Evolutionary conservation across 23 tunicate species (phyloP).

Genomic region (Aplidium turbinatum): DNA sequence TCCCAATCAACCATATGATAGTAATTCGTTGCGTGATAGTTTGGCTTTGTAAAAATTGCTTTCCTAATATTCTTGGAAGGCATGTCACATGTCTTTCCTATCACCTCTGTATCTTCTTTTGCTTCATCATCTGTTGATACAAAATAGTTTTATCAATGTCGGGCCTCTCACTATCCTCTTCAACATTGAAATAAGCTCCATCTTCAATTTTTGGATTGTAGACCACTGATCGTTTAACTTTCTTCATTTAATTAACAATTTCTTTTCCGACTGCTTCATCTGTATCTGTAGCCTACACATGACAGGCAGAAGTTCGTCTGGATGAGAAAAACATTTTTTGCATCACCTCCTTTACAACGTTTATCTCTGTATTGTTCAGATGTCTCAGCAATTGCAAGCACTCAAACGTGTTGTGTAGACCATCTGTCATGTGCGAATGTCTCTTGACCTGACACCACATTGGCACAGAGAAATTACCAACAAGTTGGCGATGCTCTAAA

Average conservation of each 20-base stretch:
- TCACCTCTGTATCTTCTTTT: too few species aligned
- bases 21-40: too few species aligned
- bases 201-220: slow-evolving; percentile 1
- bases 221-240: slow-evolving; percentile 2
- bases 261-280: slow-evolving; percentile 31
- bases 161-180: too few species aligned
- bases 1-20: too few species aligned
- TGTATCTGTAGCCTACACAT: slow-evolving; percentile 25
- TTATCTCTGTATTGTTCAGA: slow-evolving; percentile 17
- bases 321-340: slow-evolving; percentile 28
- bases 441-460: slow-evolving; percentile 26
- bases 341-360: slow-evolving; percentile 19
- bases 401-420: slow-evolving; percentile 23
- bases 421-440: slow-evolving; percentile 20
- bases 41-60: too few species aligned
- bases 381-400: slow-evolving; percentile 26
- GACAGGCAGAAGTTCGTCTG: slow-evolving; percentile 18
- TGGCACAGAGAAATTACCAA: slow-evolving; percentile 18
- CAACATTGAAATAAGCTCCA: slow-evolving; percentile 4
- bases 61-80: too few species aligned
- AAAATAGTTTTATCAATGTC: slow-evolving; percentile 15
- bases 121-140: too few species aligned
- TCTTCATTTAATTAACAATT: slow-evolving; percentile 9
- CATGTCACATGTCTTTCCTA: too few species aligned
- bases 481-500: slow-evolving; percentile 18